Evolutionary conservation across 2,113 vertebrate genomes (phyloP).

Genomic region (Bubo scandiacus): DNA sequence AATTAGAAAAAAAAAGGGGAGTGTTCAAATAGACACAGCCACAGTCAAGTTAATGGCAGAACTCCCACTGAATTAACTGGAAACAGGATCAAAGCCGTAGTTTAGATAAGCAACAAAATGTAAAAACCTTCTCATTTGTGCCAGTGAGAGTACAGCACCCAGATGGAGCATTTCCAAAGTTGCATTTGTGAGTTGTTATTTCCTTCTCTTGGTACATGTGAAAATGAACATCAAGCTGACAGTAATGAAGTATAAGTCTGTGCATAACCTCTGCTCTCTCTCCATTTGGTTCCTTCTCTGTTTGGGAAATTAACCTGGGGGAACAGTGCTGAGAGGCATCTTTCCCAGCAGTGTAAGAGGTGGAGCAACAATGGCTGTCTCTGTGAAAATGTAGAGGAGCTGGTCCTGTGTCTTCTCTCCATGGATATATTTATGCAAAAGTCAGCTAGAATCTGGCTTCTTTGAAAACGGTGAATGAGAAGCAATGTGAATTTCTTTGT

Average conservation of each 20-base stretch:
- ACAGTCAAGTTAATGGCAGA: background rate
- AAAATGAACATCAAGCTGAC: background rate
- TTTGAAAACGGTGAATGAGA: background rate
- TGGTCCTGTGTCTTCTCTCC: background rate
- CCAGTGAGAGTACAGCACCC: background rate
- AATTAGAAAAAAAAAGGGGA: background rate
- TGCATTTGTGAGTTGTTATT: background rate
- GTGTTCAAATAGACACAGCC: background rate
- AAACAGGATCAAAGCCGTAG: background rate
- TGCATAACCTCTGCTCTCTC: background rate
- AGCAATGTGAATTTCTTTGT: background rate
- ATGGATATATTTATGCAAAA: background rate
- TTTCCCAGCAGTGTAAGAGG: background rate
- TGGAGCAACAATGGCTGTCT: accelerated
- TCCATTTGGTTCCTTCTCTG: background rate
- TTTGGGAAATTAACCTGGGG: background rate
- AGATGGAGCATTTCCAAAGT: background rate
- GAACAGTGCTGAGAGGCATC: background rate
- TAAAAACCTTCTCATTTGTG: background rate
- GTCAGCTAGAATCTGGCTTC: background rate
- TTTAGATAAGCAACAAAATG: background rate
- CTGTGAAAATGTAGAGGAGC: background rate
- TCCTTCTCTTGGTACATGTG: background rate
- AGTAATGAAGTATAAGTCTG: background rate
- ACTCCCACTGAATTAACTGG: background rate